Evolutionary conservation across 2,888 invertebrate species (phyloP).

Genomic region (Catocala fraxini): DNA sequence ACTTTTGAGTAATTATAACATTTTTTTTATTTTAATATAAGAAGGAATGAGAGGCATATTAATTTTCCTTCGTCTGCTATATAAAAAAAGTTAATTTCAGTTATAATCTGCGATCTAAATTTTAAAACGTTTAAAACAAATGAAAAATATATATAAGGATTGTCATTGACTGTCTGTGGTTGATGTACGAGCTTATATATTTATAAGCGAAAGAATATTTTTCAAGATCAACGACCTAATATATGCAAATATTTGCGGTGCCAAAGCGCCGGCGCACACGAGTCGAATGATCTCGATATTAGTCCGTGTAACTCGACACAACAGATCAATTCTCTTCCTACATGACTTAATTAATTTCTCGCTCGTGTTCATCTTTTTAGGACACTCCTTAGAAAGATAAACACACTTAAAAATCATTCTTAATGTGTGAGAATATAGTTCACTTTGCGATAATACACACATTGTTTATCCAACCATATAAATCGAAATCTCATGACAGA

Average conservation of each 20-base stretch:
- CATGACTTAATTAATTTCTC: constrained; percentile 80
- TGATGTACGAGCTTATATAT: constrained; percentile 3
- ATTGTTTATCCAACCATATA: constrained; percentile 40
- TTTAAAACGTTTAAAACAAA: constrained; percentile 12
- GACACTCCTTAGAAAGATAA: constrained; percentile 21
- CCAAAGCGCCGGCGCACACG: constrained; percentile 42
- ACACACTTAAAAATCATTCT: constrained; percentile 18
- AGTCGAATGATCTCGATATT: constrained; percentile 59
- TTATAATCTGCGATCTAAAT: constrained; percentile 29
- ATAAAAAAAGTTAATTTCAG: constrained; percentile 22
- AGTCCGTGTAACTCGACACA: constrained; percentile 75
- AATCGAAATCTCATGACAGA: constrained; percentile 52
- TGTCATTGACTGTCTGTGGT: constrained; percentile 28
- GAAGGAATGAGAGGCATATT: constrained; percentile 41
- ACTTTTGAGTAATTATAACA: constrained; percentile 46
- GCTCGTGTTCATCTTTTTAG: constrained; percentile 59
- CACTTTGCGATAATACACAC: constrained; percentile 17
- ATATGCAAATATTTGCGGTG: constrained; percentile 34
- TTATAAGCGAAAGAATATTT: constrained; percentile 21
- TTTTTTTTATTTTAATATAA: constrained; percentile 29
- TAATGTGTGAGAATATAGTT: constrained; percentile 14
- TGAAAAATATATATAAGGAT: constrained; percentile 14
- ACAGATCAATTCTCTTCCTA: constrained; percentile 77
- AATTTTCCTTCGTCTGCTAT: constrained; percentile 6
- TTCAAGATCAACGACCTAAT: constrained; percentile 46